These are phyloP conservation scores for Calliopum simillimum DNA, from an alignment of 2,888 invertebrate genomes.

Conservation along the genomic window DNA sequence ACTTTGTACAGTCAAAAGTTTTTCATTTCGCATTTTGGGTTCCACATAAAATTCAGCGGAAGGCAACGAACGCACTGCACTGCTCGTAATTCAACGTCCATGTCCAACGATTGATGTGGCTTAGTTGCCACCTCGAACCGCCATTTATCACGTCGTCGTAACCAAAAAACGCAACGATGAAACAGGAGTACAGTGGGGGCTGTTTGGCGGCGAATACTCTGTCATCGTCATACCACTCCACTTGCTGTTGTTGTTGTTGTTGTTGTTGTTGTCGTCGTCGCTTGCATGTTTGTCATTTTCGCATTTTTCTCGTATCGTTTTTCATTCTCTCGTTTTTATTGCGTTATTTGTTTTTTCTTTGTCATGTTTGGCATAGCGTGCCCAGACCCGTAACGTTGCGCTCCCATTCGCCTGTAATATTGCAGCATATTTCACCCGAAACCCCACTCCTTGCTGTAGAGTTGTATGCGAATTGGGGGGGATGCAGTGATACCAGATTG, in stretches of 20 bases:
- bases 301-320: neutral
- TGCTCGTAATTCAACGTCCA: neutral
- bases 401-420: constrained; percentile 17
- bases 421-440: neutral
- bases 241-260: neutral
- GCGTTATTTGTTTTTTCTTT: neutral
- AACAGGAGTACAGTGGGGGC: neutral
- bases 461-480: too few species aligned
- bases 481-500: too few species aligned
- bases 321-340: neutral
- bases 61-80: neutral
- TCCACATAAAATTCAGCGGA: too few species aligned
- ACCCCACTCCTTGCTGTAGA: neutral
- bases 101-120: neutral
- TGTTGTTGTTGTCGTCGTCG: neutral
- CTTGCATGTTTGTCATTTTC: neutral
- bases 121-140: neutral
- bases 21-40: too few species aligned
- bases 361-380: constrained; percentile 14
- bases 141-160: constrained; percentile 19
- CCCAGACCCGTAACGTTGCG: constrained; percentile 15
- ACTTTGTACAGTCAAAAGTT: too few species aligned
- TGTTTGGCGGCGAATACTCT: neutral
- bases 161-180: neutral
- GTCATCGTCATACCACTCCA: neutral